Evolutionary conservation across 2,797 vertebrate species (phyloP).

Genomic region (Labeo calbasu): DNA sequence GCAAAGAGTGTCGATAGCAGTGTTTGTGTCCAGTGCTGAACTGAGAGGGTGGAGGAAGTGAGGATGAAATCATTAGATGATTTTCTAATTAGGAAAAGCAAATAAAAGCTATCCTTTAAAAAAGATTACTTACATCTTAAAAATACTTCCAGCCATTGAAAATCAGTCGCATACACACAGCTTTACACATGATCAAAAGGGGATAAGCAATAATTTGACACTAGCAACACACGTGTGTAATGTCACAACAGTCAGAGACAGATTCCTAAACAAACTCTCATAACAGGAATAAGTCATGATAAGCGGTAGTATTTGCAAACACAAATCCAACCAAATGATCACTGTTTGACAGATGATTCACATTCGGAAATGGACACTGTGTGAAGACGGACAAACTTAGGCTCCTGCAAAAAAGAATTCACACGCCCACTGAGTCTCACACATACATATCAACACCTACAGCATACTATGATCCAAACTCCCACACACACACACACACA

Average conservation of each 20-base stretch:
- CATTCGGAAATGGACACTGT: not conserved
- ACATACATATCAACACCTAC: constrained; percentile 33
- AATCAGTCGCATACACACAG: not conserved
- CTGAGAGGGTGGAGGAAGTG: too few species aligned
- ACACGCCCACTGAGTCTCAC: constrained; percentile 37
- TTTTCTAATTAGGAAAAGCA: too few species aligned
- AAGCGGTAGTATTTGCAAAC: not conserved
- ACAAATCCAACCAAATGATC: not conserved
- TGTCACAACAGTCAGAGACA: not conserved
- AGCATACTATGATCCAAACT: not conserved
- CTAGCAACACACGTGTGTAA: not conserved
- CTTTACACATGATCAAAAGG: not conserved
- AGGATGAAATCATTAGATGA: too few species aligned
- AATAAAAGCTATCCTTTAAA: too few species aligned
- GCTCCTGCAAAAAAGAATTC: not conserved
- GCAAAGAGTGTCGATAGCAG: too few species aligned
- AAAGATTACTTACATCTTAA: not conserved
- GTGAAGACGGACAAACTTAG: constrained; percentile 1
- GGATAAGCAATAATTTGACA: not conserved
- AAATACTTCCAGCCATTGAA: not conserved
- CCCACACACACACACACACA: constrained; percentile 43
- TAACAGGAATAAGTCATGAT: not conserved
- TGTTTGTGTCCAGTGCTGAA: too few species aligned
- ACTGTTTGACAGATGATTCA: not conserved
- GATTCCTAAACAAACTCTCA: not conserved